A percentile compares a stretch with the other conserved stretches of the same genome.
These are phyloP conservation scores for Aphidius gifuensis DNA, from an alignment of 1,140 invertebrate genomes.

Conservation along the genomic window DNA sequence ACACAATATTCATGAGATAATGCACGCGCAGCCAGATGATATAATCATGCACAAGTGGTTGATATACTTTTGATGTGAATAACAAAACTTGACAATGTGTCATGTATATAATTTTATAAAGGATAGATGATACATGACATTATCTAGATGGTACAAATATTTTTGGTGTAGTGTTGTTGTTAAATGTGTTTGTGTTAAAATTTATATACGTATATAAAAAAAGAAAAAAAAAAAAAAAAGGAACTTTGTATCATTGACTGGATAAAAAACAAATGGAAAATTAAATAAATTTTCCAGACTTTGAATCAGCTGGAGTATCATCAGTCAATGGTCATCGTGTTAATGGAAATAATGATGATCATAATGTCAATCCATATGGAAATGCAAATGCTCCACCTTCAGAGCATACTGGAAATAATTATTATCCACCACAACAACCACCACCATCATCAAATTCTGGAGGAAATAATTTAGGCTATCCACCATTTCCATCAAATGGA, in stretches of 20 bases:
- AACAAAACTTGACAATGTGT: background rate
- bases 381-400: slow-evolving; percentile 49
- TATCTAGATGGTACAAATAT: background rate
- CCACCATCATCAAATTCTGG: slow-evolving; percentile 4
- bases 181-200: too few species aligned
- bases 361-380: slow-evolving; percentile 43
- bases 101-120: background rate
- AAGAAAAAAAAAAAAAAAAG: too few species aligned
- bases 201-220: too few species aligned
- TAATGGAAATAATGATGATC: slow-evolving; percentile 24
- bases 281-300: slow-evolving; percentile 41
- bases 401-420: slow-evolving; percentile 30
- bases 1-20: too few species aligned
- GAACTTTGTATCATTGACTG: background rate
- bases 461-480: slow-evolving; percentile 37
- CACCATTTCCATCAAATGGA: slow-evolving; percentile 39
- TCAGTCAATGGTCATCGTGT: slow-evolving; percentile 43
- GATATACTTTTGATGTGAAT: background rate
- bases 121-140: too few species aligned
- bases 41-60: too few species aligned
- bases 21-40: too few species aligned
- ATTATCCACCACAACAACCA: slow-evolving; percentile 16
- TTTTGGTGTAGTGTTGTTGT: too few species aligned
- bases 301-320: slow-evolving; percentile 46
- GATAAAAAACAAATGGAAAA: slow-evolving; percentile 6